Evolutionary conservation across 2,888 invertebrate species (phyloP), one percentile per base, ranked within the genome.

Genomic region (Pherbina coryleti): DNA sequence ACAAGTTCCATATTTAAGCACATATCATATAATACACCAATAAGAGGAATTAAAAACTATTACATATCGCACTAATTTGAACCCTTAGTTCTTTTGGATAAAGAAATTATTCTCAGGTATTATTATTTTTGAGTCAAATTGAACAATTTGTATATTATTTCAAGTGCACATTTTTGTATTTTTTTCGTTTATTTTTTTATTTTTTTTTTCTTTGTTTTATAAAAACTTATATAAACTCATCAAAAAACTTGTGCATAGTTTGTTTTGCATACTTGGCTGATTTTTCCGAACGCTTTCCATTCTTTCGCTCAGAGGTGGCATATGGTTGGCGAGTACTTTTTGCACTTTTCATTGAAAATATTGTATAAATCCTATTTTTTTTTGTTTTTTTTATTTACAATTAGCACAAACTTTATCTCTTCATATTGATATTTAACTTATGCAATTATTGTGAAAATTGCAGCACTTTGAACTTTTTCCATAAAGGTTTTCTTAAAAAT

Each of bases 331-430:
- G 84, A 64, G 77, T 62, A 73, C 72, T 83, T 79, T 85, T 87
- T n/a, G 85, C 79, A 71, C 86, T 82, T 84, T 87, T 87, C 87
- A 87, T 87, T 86, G 83, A 83, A 76, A 67, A 51, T 69, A 8
- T 8, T 44, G 44, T 53, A 11, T 49, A 44, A 49, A 25, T 34
- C n/a, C 11, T 70, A 4, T 14, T 22, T 44, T 4, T 17, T 17
- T 51, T 70, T 53, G 22, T 51, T 53, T 11, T 28, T n/a, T 70
- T 51, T 17, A 11, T 51, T 51, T 51, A 49, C 25, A 49, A 64
- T 51, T 1, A 44, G 2, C 44, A 44, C 44, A 44, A 11, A 44
- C 44, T 44, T 44, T 44, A 44, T 60, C 0, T 60, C 57, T 28
- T 25, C 57, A 22, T 22, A 2, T 60, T 60, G 1, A 2, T 28